Evolutionary conservation across 2,888 invertebrate species (phyloP), one percentile per base, ranked within the genome.

Genomic region (Hypsopygia costalis): DNA sequence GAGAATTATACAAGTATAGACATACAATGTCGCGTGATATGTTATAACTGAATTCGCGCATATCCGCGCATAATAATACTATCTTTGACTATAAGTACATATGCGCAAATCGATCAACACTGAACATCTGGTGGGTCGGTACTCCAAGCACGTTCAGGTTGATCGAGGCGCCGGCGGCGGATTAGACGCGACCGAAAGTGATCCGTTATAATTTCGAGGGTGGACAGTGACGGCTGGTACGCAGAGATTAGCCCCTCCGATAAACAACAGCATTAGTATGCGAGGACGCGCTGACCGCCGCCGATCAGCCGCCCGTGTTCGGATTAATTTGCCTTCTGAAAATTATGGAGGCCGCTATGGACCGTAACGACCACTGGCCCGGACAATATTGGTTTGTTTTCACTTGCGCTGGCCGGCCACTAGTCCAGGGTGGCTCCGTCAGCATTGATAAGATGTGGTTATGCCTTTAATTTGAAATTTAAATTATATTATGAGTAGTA

Each of bases 211-310:
- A 85, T 83, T 83, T 81, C 59, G 72, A 70, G 78, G 81, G 82
- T 73, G 85, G 85, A 77, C 86, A 83, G 75, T 78, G 81, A 81
- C 82, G 87, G 82, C 87, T 87, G 87, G 81, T 73, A 80, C 81
- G 85, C 83, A 80, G 80, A 87, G 87, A 88, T 88, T 88, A 88
- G 85, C 79, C 83, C 81, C 81, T 83, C 83, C 86, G 87, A 88
- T 88, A 88, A 88, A 88, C 87, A 88, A 87, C 83, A 81, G 85
- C 82, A 88, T 88, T 88, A 86, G 87, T 88, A 87, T 87, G 86
- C 87, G 82, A 81, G 85, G 76, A 79, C 79, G 82, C 83, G 76
- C 78, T 81, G 86, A 78, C 83, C 85, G 78, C 62, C 76, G 81
- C 76, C 86, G 86, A 86, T 85, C 85, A 75, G 59, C 74, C 79